These are phyloP conservation scores for Sorex araneus DNA, from an alignment of 2,113 vertebrate genomes.

Conservation along the genomic window DNA sequence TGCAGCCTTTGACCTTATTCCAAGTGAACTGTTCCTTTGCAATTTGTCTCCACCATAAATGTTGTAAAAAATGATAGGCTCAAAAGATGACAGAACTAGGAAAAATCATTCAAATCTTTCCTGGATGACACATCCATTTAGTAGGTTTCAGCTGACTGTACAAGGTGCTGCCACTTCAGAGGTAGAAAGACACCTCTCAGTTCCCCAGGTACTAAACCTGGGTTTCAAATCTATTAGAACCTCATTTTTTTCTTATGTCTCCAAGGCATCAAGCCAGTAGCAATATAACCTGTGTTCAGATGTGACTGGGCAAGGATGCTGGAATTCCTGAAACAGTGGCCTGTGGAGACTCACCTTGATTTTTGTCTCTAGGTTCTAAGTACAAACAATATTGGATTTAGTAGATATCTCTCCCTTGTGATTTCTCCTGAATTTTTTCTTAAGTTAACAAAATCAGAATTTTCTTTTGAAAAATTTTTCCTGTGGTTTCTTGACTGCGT, in stretches of 20 bases:
- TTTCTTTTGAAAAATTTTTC: constrained; percentile 21
- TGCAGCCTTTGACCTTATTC: constrained; percentile 16
- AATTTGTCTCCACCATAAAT: not conserved
- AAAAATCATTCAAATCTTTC: not conserved
- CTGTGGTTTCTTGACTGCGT: not conserved
- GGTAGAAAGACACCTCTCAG: not conserved
- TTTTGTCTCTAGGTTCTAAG: not conserved
- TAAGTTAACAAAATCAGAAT: not conserved
- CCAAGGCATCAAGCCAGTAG: not conserved
- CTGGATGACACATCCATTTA: not conserved
- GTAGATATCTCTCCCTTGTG: not conserved
- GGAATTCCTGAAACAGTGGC: not conserved
- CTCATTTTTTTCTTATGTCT: not conserved
- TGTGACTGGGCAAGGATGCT: not conserved
- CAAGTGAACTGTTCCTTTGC: not conserved
- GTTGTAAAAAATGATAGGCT: not conserved
- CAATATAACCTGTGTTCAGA: not conserved
- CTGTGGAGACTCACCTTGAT: not conserved
- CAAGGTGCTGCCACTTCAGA: not conserved
- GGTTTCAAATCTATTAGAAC: constrained; percentile 19
- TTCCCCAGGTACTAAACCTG: not conserved
- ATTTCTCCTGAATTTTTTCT: not conserved
- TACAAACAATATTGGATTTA: not conserved
- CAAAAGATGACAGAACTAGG: not conserved
- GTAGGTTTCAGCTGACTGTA: not conserved